phyloP scores from a whole-genome alignment of 2,113 vertebrate genomes.

The Bujurquina vittata region DNA sequence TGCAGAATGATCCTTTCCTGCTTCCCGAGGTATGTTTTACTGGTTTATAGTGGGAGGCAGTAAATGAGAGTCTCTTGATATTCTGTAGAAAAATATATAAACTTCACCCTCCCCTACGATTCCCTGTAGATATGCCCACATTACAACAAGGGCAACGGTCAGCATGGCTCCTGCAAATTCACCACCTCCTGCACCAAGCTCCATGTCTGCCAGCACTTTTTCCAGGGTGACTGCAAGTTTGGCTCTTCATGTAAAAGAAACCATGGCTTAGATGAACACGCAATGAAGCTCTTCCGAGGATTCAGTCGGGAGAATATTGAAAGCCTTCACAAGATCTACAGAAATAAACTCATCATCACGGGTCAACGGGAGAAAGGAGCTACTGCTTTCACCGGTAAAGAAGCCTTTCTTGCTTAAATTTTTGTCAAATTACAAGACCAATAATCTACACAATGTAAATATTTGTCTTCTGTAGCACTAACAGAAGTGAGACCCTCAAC shows the following conservation, averaged over 20 bases:
- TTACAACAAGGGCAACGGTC: constrained; percentile 79
- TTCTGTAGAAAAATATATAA: background rate
- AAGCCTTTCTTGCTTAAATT: background rate
- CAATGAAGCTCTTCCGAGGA: constrained; percentile 56
- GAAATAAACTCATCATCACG: constrained; percentile 70
- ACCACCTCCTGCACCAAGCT: constrained; percentile 72
- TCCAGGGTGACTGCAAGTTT: constrained; percentile 77
- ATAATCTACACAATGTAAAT: background rate
- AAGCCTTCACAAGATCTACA: constrained; percentile 72
- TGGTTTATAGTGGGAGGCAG: background rate
- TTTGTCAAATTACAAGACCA: background rate
- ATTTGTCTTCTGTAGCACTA: background rate
- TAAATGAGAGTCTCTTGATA: background rate
- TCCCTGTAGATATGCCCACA: constrained; percentile 74
- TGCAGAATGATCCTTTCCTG: constrained; percentile 80
- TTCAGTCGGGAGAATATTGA: constrained; percentile 59
- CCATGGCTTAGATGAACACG: constrained; percentile 54
- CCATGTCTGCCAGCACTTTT: constrained; percentile 78
- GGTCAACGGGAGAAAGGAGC: background rate
- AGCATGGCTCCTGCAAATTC: constrained; percentile 74
- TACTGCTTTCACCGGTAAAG: constrained; percentile 11
- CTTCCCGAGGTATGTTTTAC: constrained; percentile 77
- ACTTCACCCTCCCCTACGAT: background rate
- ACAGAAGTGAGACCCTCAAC: background rate
- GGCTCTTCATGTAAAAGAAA: constrained; percentile 67